Conservation (phyloP, 2,113 vertebrate species). For the Indri indri region DNA sequence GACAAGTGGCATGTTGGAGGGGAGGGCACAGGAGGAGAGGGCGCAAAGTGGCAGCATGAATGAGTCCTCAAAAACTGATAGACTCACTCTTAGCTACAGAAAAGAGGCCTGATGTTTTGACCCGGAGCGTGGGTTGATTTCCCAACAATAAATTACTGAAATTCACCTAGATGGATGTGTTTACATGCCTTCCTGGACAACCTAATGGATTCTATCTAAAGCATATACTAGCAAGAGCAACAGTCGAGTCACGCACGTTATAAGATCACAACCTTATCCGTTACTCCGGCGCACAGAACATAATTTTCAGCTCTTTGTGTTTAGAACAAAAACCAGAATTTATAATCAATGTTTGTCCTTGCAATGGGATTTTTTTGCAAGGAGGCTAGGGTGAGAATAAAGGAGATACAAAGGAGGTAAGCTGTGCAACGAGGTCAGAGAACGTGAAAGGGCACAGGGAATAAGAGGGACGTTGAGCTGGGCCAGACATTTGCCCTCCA, state of each 20-base stretch:
- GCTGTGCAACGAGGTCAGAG: not conserved
- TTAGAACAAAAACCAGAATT: not conserved
- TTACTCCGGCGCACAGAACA: not conserved
- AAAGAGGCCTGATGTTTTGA: not conserved
- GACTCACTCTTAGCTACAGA: not conserved
- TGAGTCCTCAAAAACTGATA: not conserved
- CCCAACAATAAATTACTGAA: not conserved
- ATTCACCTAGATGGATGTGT: not conserved
- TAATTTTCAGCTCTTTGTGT: not conserved
- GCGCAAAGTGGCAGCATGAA: not conserved
- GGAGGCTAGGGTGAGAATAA: not conserved
- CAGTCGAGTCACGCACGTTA: not conserved
- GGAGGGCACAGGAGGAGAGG: not conserved
- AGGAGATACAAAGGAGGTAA: not conserved
- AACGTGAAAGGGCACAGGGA: not conserved
- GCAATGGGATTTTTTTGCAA: not conserved
- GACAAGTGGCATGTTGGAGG: not conserved
- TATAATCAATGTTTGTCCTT: not conserved
- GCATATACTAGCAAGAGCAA: not conserved
- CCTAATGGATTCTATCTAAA: not conserved
- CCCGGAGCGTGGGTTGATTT: not conserved
- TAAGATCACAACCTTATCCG: not conserved
- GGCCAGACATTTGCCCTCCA: not conserved
- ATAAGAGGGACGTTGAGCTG: not conserved
- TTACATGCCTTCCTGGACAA: conserved; percentile 1